These are phyloP conservation scores for Sebastes itinus DNA, from an alignment of 2,797 vertebrate species.

Conservation along the genomic window DNA sequence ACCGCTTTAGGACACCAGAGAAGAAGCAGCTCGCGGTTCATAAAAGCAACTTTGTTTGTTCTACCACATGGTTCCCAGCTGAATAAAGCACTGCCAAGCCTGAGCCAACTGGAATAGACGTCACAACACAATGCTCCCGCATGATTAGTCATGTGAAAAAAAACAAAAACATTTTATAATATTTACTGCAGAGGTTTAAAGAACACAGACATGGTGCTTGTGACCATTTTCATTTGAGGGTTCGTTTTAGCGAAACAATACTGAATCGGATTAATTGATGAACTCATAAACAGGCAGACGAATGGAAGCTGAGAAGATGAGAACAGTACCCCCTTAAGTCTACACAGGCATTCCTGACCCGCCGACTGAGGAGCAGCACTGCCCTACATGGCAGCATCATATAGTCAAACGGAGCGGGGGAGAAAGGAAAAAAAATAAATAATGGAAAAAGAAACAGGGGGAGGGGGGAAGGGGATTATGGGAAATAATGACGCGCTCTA, in stretches of 20 bases:
- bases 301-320: background rate
- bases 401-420: constrained; percentile 28
- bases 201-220: rapidly evolving
- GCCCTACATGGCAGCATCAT: constrained; percentile 73
- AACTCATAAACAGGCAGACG: background rate
- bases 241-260: background rate
- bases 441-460: constrained; percentile 48
- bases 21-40: background rate
- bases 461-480: constrained; percentile 30
- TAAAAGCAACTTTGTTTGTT: background rate
- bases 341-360: constrained; percentile 63
- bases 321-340: constrained; percentile 24
- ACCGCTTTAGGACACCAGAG: background rate
- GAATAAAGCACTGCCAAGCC: background rate
- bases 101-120: background rate
- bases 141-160: background rate
- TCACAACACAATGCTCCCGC: background rate
- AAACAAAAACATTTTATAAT: background rate
- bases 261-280: background rate
- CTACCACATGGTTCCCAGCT: background rate
- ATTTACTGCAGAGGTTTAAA: background rate
- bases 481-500: constrained; percentile 54
- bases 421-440: constrained; percentile 31
- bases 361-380: constrained; percentile 50
- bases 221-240: background rate